Base-by-base conservation (phyloP, 2,888 invertebrate genomes). In the Yponomeuta plumbellus region DNA sequence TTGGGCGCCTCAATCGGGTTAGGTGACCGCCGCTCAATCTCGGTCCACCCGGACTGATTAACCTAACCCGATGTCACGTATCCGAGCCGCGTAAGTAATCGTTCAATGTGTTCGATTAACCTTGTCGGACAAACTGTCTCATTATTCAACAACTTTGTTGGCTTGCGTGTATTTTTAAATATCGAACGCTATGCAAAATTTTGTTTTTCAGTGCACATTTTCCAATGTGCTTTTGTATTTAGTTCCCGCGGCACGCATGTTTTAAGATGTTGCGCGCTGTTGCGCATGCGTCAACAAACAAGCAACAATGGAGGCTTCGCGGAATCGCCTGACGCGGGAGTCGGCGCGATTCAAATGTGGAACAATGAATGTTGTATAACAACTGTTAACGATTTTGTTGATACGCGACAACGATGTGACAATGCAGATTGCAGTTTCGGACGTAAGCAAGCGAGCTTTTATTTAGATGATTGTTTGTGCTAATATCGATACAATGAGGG, bases 1-100 rank as follows among this genome's bases (percentile, higher is more conserved):
- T 89, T 88, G 86, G 85, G 80, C 80, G 83, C 83, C 86, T 80
- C 86, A 86, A 88, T 88, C 87, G 84, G 88, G 86, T 88, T 86
- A 90, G 80, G 85, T 88, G 89, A 90, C 88, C 89, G 84, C 77
- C 57, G 40, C 65, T 39, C 82, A 83, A 85, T 85, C 84, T 81
- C 77, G 71, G 76, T 21, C 22, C 44, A n/a, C 62, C 73, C 72
- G n/a, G 13, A 22, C 72, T 77, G 77, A 83, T 84, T 83, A 80
- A 80, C 79, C 75, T 44, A 11, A 26, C n/a, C 44, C 26, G 17
- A 52, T 52, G 17, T 52, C 44, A 52, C 44, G 44, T 52, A 52
- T 17, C 44, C 44, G 44, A 52, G 44, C 17, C 44, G 5, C 17
- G 44, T 17, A 52, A 52, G 13, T 1, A 52, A 52, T 52, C 44